phyloP scores from a whole-genome alignment of 2,888 invertebrate genomes.

The Caenorhabditis sp. region DNA sequence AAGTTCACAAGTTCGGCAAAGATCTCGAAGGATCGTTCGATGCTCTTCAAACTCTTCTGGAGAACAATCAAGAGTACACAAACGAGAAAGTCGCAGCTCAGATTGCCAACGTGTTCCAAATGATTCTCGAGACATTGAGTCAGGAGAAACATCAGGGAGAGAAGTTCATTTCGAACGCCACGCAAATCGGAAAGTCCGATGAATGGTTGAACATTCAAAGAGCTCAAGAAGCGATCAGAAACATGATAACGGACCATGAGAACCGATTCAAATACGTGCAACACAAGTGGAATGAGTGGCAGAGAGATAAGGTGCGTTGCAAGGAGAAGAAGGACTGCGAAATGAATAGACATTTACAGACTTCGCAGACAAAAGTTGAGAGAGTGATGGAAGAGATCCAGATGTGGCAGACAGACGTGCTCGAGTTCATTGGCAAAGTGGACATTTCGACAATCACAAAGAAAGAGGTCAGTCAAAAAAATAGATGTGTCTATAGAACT shows the following conservation, averaged over 20 bases:
- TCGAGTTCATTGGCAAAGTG: slow-evolving; percentile 59
- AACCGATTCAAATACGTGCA: slow-evolving; percentile 73
- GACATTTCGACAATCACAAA: slow-evolving; percentile 49
- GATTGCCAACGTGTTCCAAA: slow-evolving; percentile 79
- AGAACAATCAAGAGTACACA: slow-evolving; percentile 73
- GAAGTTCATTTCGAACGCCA: slow-evolving; percentile 74
- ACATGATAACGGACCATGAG: slow-evolving; percentile 75
- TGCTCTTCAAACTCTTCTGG: slow-evolving; percentile 74
- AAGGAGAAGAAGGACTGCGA: background rate
- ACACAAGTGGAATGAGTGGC: slow-evolving; percentile 77
- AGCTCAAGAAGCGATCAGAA: slow-evolving; percentile 73
- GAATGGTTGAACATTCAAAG: slow-evolving; percentile 65
- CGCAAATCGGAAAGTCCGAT: slow-evolving; percentile 66
- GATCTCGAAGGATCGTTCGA: slow-evolving; percentile 79
- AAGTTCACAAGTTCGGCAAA: slow-evolving; percentile 77
- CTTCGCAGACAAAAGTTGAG: slow-evolving; percentile 42
- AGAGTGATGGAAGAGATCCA: slow-evolving; percentile 74
- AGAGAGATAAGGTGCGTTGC: slow-evolving; percentile 63
- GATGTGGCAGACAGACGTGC: slow-evolving; percentile 78
- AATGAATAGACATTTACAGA: slow-evolving; percentile 15
- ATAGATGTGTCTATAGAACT: background rate
- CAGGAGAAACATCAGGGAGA: slow-evolving; percentile 80
- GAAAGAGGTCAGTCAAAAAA: slow-evolving; percentile 18
- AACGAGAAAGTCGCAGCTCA: slow-evolving; percentile 76
- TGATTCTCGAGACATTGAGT: slow-evolving; percentile 77